Evolutionary conservation across 2,888 invertebrate genomes (phyloP).

Genomic region (Apodemia hepburni): DNA sequence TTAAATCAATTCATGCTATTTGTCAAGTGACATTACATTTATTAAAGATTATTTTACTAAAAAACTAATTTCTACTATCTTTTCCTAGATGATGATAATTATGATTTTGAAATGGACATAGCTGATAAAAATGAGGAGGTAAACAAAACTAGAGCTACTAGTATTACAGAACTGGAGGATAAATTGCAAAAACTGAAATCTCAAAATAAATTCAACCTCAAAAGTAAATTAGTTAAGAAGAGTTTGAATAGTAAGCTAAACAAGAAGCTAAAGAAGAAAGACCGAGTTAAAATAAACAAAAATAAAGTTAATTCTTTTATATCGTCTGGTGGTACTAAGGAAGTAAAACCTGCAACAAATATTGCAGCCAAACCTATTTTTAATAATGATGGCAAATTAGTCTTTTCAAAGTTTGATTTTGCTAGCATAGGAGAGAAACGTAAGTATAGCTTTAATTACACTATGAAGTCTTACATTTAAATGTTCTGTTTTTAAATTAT

Average conservation of each 20-base stretch:
- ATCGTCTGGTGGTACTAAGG: conserved; percentile 28
- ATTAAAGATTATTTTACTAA: no score
- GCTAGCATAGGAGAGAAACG: conserved; percentile 84
- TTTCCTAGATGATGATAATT: conserved; percentile 50
- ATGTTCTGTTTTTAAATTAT: no score
- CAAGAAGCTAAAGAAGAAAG: conserved; percentile 82
- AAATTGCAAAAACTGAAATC: conserved; percentile 82
- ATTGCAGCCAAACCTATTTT: conserved; percentile 85
- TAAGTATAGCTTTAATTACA: conserved; percentile 34
- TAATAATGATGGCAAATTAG: conserved; percentile 92
- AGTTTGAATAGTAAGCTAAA: conserved; percentile 83
- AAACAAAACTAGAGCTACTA: conserved; percentile 73
- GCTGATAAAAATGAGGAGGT: conserved; percentile 46
- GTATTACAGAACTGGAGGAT: conserved; percentile 82
- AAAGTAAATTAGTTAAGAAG: conserved; percentile 84
- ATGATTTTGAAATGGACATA: conserved; percentile 55
- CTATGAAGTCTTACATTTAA: no score
- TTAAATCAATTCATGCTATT: no score
- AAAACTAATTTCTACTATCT: no score
- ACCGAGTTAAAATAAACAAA: conserved; percentile 53
- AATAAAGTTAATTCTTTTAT: conserved; percentile 42
- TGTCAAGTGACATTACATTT: no score
- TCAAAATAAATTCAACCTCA: conserved; percentile 81
- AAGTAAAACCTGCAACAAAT: conserved; percentile 55
- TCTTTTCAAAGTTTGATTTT: conserved; percentile 96